Evolutionary conservation across 2,888 invertebrate genomes (phyloP), one percentile per base, ranked within the genome.

Genomic region (Sphaerophoria rueppellii): DNA sequence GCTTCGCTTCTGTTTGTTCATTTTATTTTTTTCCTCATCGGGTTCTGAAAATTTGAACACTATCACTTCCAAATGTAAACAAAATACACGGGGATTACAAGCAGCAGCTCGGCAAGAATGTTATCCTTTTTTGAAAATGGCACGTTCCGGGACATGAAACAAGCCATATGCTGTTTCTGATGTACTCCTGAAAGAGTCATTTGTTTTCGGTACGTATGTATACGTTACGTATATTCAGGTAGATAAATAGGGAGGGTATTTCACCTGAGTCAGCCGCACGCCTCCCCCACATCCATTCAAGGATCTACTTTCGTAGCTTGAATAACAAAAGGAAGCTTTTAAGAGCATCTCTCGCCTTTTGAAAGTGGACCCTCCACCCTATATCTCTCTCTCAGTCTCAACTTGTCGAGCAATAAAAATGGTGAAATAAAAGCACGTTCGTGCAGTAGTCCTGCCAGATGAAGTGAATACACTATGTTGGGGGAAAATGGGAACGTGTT

Each of bases 41-140:
- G 34, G 24, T 24, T 24, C 24, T 24, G 37, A 35, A 61, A 72
- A 61, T 58, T 75, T 85, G 72, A 85, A 73, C 72, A 85, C 72
- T 85, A 76, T 85, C 83, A 85, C 81, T 85, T 85, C 63, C 57
- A 9, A 85, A 81, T 80, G 83, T 85, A 85, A 85, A 81, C 83
- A 81, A 76, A 85, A 61, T 76, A 81, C 83, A 81, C 57, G 76
- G 61, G 72, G 52, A 76, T 85, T 85, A 85, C 83, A 63, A 80
- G 80, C 50, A 80, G 80, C 50, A 85, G 80, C 80, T 81, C 72
- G 63, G 72, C 76, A 71, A 75, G 24, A 83, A 71, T 83, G 80
- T 83, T 83, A 80, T 80, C 81, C 75, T 76, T 67, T 83, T 76
- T 24, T 24, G 24, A 69, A 81, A 85, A 85, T 73, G 76, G 61